phyloP scores from a whole-genome alignment of 1,140 invertebrate genomes.

The Panagrolaimus sp. region DNA sequence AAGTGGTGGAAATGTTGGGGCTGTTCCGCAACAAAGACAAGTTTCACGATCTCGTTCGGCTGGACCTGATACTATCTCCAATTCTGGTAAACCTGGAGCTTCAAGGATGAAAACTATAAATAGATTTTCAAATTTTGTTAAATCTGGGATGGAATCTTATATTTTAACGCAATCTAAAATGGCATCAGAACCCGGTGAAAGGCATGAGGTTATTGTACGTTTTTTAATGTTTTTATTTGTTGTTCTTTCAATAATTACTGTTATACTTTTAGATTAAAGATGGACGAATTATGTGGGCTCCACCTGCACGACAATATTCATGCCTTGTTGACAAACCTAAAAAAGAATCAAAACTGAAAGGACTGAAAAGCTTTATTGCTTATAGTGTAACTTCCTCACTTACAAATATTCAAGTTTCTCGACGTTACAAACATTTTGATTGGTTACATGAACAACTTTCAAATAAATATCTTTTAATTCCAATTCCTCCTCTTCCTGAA shows the following conservation, averaged over 20 bases:
- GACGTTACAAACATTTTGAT: constrained; percentile 97
- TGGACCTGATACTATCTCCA: constrained; percentile 36
- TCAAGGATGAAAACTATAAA: constrained; percentile 48
- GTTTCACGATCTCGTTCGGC: constrained; percentile 37
- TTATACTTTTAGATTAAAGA: constrained; percentile 63
- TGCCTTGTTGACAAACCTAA: constrained; percentile 87
- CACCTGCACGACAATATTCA: constrained; percentile 68
- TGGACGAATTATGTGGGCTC: constrained; percentile 69
- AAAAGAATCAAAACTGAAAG: constrained; percentile 91
- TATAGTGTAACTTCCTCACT: constrained; percentile 88
- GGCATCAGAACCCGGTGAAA: constrained; percentile 70
- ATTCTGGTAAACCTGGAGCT: constrained; percentile 21
- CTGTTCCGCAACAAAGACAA: not conserved
- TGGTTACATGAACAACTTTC: constrained; percentile 88
- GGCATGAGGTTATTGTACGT: constrained; percentile 66
- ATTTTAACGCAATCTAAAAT: constrained; percentile 73
- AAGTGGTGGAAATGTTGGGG: not conserved
- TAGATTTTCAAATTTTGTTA: constrained; percentile 79
- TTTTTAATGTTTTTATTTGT: constrained; percentile 11
- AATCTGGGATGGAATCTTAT: constrained; percentile 82
- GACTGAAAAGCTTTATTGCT: constrained; percentile 91
- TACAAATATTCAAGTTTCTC: constrained; percentile 85
- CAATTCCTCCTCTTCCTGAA: constrained; percentile 89
- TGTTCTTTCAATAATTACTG: not conserved
- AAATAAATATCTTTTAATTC: constrained; percentile 86